These are phyloP conservation scores for Digitonthophagus gazella DNA, from an alignment of 2,888 invertebrate species.

Conservation along the genomic window DNA sequence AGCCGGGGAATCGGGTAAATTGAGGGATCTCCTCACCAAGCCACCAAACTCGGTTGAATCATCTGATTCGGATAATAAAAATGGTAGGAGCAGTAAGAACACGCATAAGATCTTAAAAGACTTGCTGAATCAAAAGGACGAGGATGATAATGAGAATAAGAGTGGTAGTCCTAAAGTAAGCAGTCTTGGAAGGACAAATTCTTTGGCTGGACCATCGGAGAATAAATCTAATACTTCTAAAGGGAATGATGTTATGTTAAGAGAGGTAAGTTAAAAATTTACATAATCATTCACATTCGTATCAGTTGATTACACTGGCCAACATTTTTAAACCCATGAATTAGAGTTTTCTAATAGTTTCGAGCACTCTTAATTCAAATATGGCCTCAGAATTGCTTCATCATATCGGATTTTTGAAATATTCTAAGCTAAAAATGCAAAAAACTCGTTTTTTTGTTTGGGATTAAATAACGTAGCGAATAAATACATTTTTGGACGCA, in stretches of 20 bases:
- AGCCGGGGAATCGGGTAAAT: conserved; percentile 53
- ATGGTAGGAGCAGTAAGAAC: conserved; percentile 37
- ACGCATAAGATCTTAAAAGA: conserved; percentile 59
- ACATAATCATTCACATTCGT: too few species aligned
- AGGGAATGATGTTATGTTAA: conserved; percentile 59
- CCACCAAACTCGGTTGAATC: conserved; percentile 47
- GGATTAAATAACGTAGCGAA: too few species aligned
- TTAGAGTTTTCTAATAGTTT: too few species aligned
- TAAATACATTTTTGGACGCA: too few species aligned
- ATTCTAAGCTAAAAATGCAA: too few species aligned
- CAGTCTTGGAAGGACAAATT: conserved; percentile 38
- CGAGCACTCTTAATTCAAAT: too few species aligned
- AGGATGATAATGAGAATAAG: conserved; percentile 54
- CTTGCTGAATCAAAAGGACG: conserved; percentile 66
- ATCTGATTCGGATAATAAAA: conserved; percentile 45
- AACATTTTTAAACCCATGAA: too few species aligned
- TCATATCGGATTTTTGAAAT: too few species aligned
- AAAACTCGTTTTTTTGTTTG: too few species aligned
- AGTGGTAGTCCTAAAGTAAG: conserved; percentile 48
- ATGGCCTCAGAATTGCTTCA: too few species aligned
- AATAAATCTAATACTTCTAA: conserved; percentile 35
- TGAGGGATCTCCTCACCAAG: conserved; percentile 60
- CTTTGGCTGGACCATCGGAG: conserved; percentile 52
- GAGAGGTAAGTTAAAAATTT: conserved; percentile 55
- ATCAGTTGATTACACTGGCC: too few species aligned